Evolutionary conservation across 2,888 invertebrate species (phyloP), one percentile per base, ranked within the genome.

Genomic region (Microchrysa polita): DNA sequence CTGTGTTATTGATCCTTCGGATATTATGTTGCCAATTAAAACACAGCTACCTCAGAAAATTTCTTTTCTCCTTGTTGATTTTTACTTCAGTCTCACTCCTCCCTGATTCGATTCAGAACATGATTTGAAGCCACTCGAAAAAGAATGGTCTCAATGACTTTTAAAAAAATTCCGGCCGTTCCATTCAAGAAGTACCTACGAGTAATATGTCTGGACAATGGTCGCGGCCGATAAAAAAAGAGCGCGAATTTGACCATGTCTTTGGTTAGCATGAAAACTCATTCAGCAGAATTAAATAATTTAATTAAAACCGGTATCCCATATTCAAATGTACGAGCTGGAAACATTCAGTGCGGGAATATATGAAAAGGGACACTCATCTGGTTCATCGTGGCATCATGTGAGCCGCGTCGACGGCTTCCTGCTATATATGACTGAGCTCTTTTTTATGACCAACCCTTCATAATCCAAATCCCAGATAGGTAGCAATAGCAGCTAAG

Each of bases 221-320:
- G 7, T n/a, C n/a, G 7, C 7, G 7, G 27, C 2, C 27, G 27
- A 7, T 34, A 34, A 34, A 34, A 23, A 59, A 57, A 16, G 16
- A 10, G 16, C 18, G 18, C 22, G 59, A n/a, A 59, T 65, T 12
- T 20, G 10, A 48, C 27, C 23, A 42, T 52, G 67, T 52, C 67
- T n/a, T n/a, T 67, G 67, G 52, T n/a, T 18, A 67, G n/a, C 67
- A 20, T 67, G 48, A 48, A 44, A 53, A 53, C 48, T 42, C 67
- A 67, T 67, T 67, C 53, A 67, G 18, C 48, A 67, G 42, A 67
- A 67, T 67, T 67, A 67, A 67, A 67, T 67, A 67, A 67, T 67
- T 67, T 67, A 67, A 67, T 67, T 67, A 67, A 67, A 67, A 67
- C 67, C 52, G 16, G 48, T 52, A 67, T 48, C 12, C 48, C 23